Conservation (phyloP, 1,140 invertebrate species). For the Aphaenogaster floridana region DNA sequence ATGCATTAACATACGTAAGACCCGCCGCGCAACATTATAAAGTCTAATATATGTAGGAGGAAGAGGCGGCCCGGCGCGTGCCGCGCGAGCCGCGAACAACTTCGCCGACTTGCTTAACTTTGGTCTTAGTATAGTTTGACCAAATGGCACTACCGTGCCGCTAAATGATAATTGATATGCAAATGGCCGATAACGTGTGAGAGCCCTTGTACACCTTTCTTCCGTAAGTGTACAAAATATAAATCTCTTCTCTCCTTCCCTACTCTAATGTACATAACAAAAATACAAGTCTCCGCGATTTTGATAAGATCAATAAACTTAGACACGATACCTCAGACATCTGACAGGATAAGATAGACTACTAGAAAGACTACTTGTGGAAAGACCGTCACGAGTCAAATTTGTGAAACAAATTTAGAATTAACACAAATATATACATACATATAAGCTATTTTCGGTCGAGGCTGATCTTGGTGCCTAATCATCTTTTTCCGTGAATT, state of each 20-base stretch:
- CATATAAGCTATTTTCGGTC: too few species aligned
- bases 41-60: slow-evolving; percentile 73
- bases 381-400: background rate
- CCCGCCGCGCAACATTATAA: slow-evolving; percentile 71
- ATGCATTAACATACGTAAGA: slow-evolving; percentile 79
- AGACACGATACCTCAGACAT: background rate
- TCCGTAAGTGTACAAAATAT: background rate
- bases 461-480: too few species aligned
- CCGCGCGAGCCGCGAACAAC: slow-evolving; percentile 64
- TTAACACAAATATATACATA: too few species aligned
- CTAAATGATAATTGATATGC: slow-evolving; percentile 52
- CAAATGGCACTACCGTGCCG: slow-evolving; percentile 52
- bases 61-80: slow-evolving; percentile 66
- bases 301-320: background rate
- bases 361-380: background rate
- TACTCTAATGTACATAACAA: background rate
- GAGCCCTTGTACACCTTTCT: slow-evolving; percentile 9
- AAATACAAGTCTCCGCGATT: background rate
- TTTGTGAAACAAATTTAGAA: background rate
- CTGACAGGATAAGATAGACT: background rate
- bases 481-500: too few species aligned
- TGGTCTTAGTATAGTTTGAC: slow-evolving; percentile 67
- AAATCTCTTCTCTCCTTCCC: background rate
- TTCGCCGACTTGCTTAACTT: slow-evolving; percentile 59
- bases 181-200: slow-evolving; percentile 4